Evolutionary conservation across 2,888 invertebrate species (phyloP), one percentile per base, ranked within the genome.

Genomic region (Sceliomorpha sp.): DNA sequence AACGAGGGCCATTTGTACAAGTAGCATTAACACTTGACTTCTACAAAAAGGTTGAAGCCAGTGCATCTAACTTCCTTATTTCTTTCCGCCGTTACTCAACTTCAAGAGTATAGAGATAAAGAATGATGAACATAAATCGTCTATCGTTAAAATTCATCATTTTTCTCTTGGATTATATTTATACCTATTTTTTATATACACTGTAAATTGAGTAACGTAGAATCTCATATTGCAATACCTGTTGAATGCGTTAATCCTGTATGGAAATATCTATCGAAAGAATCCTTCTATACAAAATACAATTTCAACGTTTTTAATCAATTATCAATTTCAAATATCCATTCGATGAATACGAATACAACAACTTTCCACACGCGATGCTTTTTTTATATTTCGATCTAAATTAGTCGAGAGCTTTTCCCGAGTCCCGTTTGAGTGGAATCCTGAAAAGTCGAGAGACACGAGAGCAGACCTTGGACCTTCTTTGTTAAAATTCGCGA

Each of bases 401-500:
- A 24, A 44, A 67, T 67, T 60, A 62, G 53, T 44, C 37, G 20
- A 58, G 50, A 27, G 26, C 12, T 10, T 10, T 29, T 45, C 50
- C 55, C 5, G 51, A 56, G 62, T 58, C 40, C 12, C 37, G 13
- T 10, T 53, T 40, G 55, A 63, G 63, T 59, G 40, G 45, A 70
- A 48, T 53, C 56, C 39, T 55, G 44, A 63, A 63, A 62, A 62
- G 51, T 44, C 50, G 53, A 63, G 44, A 31, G 44, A 51, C 68
- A 37, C 31, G 59, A 50, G 26, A 17, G 17, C 47, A 14, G 20
- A 24, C 12, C 15, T 5, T 15, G 39, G 60, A 69, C 24, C 60
- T 75, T 73, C 72, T 75, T 75, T 66, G 73, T 62, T 51, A 60
- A 69, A 64, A 75, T 60, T 73, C 70, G 73, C 62, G 73, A 79